Evolutionary conservation across 2,113 vertebrate genomes (phyloP).

Genomic region (Falco punctatus): DNA sequence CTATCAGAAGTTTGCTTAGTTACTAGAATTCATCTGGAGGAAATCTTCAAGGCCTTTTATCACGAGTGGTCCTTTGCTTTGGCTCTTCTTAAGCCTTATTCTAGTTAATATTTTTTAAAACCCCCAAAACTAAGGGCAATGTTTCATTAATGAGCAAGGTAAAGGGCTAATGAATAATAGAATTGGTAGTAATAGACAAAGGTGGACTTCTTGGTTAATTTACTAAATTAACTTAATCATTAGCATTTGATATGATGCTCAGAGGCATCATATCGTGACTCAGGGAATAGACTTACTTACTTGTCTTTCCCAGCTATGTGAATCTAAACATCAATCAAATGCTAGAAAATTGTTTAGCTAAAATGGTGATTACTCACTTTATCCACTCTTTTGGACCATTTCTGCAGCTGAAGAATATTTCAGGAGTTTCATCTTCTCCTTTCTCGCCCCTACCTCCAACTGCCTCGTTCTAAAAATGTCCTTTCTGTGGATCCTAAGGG

Average conservation of each 20-base stretch:
- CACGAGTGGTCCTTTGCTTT: constrained; percentile 23
- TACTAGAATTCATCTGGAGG: background rate
- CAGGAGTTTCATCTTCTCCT: background rate
- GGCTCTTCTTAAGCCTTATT: background rate
- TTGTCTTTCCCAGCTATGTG: constrained; percentile 5
- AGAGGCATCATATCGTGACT: background rate
- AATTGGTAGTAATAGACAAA: background rate
- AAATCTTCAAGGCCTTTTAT: constrained; percentile 28
- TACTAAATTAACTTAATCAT: constrained; percentile 40
- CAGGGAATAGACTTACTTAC: constrained; percentile 29
- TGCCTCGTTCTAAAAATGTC: background rate
- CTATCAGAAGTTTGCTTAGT: background rate
- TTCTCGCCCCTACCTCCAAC: background rate
- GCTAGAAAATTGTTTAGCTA: constrained; percentile 1
- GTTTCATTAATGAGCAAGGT: background rate
- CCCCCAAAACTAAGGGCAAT: background rate
- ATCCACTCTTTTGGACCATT: background rate
- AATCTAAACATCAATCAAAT: constrained; percentile 35
- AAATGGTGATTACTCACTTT: background rate
- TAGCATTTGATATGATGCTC: constrained; percentile 1
- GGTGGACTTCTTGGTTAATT: constrained; percentile 3
- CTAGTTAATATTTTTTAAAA: background rate
- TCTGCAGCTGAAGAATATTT: background rate
- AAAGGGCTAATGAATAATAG: background rate
- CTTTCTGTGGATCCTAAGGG: background rate